A percentile compares a stretch with the other conserved stretches of the same genome.
Conservation (phyloP, 2,113 vertebrate species). For the Corythornis vintsioides region DNA sequence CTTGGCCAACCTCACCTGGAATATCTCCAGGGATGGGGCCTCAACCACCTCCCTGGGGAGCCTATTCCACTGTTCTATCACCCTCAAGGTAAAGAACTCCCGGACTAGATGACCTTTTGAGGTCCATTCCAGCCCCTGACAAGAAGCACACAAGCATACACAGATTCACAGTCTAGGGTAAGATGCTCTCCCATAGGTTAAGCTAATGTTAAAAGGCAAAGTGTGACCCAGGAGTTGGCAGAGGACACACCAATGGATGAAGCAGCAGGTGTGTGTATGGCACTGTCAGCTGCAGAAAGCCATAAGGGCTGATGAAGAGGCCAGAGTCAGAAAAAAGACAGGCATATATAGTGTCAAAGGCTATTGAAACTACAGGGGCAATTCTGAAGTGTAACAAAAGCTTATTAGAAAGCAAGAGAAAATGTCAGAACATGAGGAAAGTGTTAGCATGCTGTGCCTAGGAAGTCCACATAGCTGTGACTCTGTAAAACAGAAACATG, state of each 20-base stretch:
- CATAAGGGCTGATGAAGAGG: neutral
- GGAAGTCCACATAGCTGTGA: neutral
- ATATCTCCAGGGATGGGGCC: too few species aligned
- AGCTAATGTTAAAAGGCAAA: neutral
- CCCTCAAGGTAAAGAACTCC: too few species aligned
- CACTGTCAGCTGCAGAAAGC: neutral
- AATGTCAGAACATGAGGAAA: neutral
- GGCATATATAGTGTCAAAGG: neutral
- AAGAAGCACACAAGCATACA: neutral
- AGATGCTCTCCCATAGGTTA: neutral
- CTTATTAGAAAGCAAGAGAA: neutral
- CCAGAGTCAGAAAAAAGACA: neutral
- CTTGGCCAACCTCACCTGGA: too few species aligned
- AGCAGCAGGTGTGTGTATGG: neutral
- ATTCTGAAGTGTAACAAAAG: neutral
- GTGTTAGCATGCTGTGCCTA: neutral
- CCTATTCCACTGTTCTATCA: too few species aligned
- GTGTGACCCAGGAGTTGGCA: neutral
- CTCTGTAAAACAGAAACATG: neutral
- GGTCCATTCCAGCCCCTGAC: too few species aligned
- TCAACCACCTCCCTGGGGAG: too few species aligned
- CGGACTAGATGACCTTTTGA: too few species aligned
- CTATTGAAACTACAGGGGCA: neutral
- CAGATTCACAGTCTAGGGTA: neutral
- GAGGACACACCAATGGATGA: neutral